phyloP scores from a whole-genome alignment of 2,888 invertebrate genomes.

The Diachrysia chrysitis region DNA sequence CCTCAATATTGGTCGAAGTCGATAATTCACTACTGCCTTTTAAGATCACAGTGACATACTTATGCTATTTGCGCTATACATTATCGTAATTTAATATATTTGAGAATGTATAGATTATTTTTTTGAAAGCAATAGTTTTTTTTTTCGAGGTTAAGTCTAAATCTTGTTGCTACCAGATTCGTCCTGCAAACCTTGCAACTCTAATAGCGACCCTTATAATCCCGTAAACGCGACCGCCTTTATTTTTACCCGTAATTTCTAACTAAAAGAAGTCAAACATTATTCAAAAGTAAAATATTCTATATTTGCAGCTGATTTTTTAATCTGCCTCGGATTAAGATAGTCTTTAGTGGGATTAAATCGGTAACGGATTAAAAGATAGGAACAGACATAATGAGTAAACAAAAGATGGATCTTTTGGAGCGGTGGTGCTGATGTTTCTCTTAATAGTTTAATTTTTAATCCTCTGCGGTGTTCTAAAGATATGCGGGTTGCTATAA shows the following conservation, averaged over 20 bases:
- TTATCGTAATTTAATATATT: not conserved
- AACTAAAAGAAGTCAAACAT: constrained; percentile 15
- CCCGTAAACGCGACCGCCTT: constrained; percentile 43
- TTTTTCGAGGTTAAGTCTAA: constrained; percentile 1
- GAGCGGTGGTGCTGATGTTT: constrained; percentile 37
- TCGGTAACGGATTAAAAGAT: constrained; percentile 24
- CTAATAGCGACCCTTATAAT: constrained; percentile 39
- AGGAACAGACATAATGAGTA: constrained; percentile 13
- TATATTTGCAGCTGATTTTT: constrained; percentile 30
- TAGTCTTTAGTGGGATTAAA: constrained; percentile 29
- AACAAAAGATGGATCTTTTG: constrained; percentile 31
- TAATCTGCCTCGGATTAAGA: constrained; percentile 20
- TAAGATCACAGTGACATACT: constrained; percentile 42
- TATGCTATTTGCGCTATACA: constrained; percentile 13
- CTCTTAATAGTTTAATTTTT: constrained; percentile 21
- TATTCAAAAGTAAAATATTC: constrained; percentile 30
- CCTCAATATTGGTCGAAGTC: constrained; percentile 34
- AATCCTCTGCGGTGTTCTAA: constrained; percentile 30
- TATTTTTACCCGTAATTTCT: constrained; percentile 22
- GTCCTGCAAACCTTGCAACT: constrained; percentile 20
- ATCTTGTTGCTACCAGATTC: constrained; percentile 24
- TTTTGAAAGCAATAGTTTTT: not conserved
- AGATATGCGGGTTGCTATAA: constrained; percentile 50
- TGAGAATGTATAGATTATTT: not conserved
- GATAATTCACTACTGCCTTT: constrained; percentile 28